A percentile compares a stretch with the other conserved stretches of the same genome.
phyloP scores from a whole-genome alignment of 37 sponge, comb jelly and placozoan species.

The Aphrocallistes beatrix region DNA sequence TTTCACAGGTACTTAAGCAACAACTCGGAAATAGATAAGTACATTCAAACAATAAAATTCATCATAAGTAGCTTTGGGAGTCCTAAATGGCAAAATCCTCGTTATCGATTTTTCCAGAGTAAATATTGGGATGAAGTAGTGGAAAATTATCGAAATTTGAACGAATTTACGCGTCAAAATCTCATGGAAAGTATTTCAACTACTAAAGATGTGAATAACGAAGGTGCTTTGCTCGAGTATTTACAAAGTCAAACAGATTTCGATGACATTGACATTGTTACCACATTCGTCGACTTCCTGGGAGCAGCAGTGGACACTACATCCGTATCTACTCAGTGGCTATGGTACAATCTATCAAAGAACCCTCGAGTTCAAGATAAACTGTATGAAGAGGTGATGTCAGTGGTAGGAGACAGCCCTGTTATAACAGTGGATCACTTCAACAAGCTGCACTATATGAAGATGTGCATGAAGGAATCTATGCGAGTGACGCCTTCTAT shows the following conservation, averaged over 20 bases:
- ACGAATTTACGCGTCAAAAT: not conserved
- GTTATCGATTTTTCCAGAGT: no score
- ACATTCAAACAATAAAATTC: no score
- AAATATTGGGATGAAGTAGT: no score
- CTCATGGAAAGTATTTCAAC: no score
- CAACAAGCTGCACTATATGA: conserved; percentile 11
- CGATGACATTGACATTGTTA: not conserved
- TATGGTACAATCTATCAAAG: not conserved
- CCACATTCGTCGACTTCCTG: not conserved
- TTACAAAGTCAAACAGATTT: not conserved
- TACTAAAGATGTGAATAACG: no score
- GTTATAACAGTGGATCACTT: not conserved
- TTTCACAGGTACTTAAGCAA: not conserved
- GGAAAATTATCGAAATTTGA: no score
- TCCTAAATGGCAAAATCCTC: no score
- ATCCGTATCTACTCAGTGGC: not conserved
- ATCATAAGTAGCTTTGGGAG: no score
- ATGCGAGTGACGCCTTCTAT: not conserved
- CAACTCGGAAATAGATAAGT: no score
- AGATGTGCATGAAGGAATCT: not conserved
- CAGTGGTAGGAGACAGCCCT: not conserved
- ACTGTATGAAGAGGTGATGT: not conserved
- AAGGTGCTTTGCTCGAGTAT: not conserved
- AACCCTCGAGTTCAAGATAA: not conserved
- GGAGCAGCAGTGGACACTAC: not conserved